Base-by-base conservation (phyloP, 2,113 vertebrate species). In the Smithornis capensis region DNA sequence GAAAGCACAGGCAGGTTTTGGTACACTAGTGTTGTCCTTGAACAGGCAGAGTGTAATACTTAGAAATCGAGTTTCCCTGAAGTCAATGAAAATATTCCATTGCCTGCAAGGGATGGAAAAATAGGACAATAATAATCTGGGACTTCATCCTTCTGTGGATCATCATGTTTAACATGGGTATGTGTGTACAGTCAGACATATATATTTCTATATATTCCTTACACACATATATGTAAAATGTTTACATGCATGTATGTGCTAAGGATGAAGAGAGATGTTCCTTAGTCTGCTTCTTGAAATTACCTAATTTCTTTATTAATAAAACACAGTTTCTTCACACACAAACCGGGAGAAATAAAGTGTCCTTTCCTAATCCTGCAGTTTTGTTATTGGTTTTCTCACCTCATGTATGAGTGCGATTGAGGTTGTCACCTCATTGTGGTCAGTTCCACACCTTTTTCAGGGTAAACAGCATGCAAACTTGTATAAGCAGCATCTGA, bases 351-450 rank as follows among this genome's bases (percentile, higher is more conserved):
- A 90, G 92, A 94, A 89, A 94, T 77, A 88, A 80, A 77, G 44
- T 42, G 90, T 84, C 76, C 89, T 76, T 94, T 86, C 59, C 57
- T 84, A 85, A 94, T 90, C 19, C 44, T 14, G 60, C 40, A 69
- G 70, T 83, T 83, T 95, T 95, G 67, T 96, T 97, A 88, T 83
- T 92, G 91, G 87, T 95, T 96, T 97, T 95, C 93, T 94, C 94
- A 96, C 89, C 94, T 95, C 96, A 53, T 92, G 81, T 95, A 88
- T 85, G 95, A 95, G 89, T 83, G 82, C 69, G 93, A 78, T 92
- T 97, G 94, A 96, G 92, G 92, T 96, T 95, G 94, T 95, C 95
- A 88, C 94, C 76, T 96, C 95, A 89, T 95, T 96, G 95, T 96
- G 95, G 97, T 96, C 64, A 78, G 60, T 90, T 92, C 96, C 83